Evolutionary conservation across 2,797 vertebrate species (phyloP).

Genomic region (Eupleurogrammus muticus): DNA sequence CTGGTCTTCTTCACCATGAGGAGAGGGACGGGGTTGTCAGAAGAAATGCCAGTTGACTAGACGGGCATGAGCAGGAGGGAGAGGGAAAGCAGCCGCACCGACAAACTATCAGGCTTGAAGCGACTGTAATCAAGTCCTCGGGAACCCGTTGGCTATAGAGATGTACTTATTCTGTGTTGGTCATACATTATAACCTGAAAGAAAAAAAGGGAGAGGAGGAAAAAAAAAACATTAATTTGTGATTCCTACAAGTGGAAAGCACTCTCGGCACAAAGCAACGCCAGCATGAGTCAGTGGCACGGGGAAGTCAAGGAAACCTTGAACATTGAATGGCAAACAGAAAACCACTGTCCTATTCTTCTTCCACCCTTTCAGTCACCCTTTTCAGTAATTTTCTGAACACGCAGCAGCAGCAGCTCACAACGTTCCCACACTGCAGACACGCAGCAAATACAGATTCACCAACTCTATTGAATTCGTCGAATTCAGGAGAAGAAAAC

Average conservation of each 20-base stretch:
- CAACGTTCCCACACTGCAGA: not conserved
- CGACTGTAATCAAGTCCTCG: constrained; percentile 95
- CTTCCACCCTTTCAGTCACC: not conserved
- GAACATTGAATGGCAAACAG: not conserved
- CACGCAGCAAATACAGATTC: no score
- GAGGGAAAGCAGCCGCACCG: constrained; percentile 84
- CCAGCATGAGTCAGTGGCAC: constrained; percentile 43
- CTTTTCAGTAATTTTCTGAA: constrained; percentile 12
- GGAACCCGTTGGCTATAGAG: constrained; percentile 96
- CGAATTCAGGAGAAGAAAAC: not conserved
- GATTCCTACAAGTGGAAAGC: not conserved
- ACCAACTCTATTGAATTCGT: no score
- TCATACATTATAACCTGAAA: constrained; percentile 94
- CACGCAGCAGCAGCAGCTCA: not conserved
- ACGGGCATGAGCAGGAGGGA: constrained; percentile 74
- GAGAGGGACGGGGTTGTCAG: constrained; percentile 71
- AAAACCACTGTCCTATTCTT: not conserved
- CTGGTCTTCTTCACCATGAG: constrained; percentile 75
- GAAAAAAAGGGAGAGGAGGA: constrained; percentile 18
- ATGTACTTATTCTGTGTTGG: constrained; percentile 95
- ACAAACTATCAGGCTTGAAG: constrained; percentile 98
- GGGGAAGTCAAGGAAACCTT: constrained; percentile 34
- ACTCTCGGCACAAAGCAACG: no score
- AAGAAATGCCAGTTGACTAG: constrained; percentile 77
- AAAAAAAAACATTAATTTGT: constrained; percentile 7